Conservation (phyloP, 2,113 vertebrate species). For the Canis aureus region DNA sequence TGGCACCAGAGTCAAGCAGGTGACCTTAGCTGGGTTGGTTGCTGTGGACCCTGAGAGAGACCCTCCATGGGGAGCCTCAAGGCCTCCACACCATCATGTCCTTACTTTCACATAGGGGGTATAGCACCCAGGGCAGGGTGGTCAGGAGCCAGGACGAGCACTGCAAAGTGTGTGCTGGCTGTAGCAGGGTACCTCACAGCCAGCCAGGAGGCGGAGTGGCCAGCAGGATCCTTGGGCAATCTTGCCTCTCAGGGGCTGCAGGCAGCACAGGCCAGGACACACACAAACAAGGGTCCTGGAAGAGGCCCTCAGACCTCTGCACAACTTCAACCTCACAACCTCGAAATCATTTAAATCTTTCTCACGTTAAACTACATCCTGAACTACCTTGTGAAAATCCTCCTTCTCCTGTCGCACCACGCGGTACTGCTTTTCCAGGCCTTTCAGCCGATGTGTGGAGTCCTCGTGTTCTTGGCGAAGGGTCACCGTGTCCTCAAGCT, state of each 20-base stretch:
- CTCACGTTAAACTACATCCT: fast-evolving
- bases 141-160: too few species aligned
- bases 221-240: fast-evolving
- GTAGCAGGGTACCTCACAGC: not conserved
- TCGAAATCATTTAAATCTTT: fast-evolving
- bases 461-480: slow-evolving; percentile 95
- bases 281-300: too few species aligned
- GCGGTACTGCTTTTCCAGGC: slow-evolving; percentile 95
- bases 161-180: too few species aligned
- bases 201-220: not conserved
- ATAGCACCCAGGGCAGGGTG: not conserved
- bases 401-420: slow-evolving; percentile 94
- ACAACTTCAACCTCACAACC: fast-evolving
- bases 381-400: slow-evolving; percentile 94
- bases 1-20: not conserved
- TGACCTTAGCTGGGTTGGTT: too few species aligned
- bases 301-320: fast-evolving
- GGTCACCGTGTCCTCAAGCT: slow-evolving; percentile 93
- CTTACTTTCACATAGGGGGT: not conserved
- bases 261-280: not conserved
- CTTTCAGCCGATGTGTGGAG: slow-evolving; percentile 92
- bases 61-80: not conserved
- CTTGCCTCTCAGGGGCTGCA: not conserved
- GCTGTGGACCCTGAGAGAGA: too few species aligned
- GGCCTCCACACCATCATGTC: too few species aligned